Percentiles rank a stretch among this genome's conserved stretches.
Evolutionary conservation across 1,140 invertebrate genomes (phyloP).

Genomic region (Drosophila melanica): DNA sequence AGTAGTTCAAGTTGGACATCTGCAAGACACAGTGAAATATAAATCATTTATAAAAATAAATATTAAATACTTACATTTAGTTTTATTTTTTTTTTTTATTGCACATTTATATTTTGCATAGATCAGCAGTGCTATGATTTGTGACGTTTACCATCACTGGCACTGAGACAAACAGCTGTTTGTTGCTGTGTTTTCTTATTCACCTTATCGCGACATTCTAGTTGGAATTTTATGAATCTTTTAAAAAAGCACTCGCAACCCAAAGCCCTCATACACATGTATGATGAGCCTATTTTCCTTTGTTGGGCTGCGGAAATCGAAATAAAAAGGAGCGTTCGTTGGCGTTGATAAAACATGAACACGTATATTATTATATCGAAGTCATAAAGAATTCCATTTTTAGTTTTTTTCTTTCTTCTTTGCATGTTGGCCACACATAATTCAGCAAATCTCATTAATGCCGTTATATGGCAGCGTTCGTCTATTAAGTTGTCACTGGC

Average conservation of each 20-base stretch:
- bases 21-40: constrained; percentile 42
- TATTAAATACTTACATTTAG: constrained; percentile 58
- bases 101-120: constrained; percentile 8
- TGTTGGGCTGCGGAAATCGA: constrained; percentile 12
- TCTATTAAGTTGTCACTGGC: constrained; percentile 58
- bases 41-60: constrained; percentile 16
- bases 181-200: constrained; percentile 36
- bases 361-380: constrained; percentile 9
- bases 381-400: constrained; percentile 20
- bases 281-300: constrained; percentile 2
- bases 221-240: constrained; percentile 39
- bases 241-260: constrained; percentile 18
- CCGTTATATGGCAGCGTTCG: constrained; percentile 42
- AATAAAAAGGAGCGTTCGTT: constrained; percentile 35
- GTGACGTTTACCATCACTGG: constrained; percentile 49
- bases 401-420: constrained; percentile 1
- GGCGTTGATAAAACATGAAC: constrained; percentile 34
- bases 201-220: constrained; percentile 15
- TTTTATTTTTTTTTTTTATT: constrained; percentile 7
- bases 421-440: constrained; percentile 45
- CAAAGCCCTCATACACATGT: constrained; percentile 1
- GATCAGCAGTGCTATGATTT: constrained; percentile 2
- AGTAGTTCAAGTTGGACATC: constrained; percentile 64
- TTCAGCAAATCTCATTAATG: constrained; percentile 44
- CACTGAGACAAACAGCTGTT: constrained; percentile 57